These are phyloP conservation scores for Lumbricus terrestris DNA, from an alignment of 2,888 invertebrate species.

Conservation along the genomic window DNA sequence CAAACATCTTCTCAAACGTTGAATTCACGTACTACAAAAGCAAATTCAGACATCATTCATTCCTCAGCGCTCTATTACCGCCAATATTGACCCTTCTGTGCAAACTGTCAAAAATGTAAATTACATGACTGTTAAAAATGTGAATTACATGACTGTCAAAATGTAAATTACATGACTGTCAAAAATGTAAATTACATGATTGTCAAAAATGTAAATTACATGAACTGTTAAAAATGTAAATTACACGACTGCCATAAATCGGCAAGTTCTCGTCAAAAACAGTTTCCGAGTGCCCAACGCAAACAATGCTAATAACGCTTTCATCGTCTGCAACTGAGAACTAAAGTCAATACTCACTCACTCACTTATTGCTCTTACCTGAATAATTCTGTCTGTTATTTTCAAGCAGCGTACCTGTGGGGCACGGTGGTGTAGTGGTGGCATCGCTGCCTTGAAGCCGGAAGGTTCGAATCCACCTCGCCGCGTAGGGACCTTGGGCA, in stretches of 20 bases:
- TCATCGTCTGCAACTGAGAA: no score
- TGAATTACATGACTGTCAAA: background rate
- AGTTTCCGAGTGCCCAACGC: no score
- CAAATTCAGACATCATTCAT: background rate
- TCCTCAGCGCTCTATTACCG: background rate
- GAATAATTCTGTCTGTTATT: no score
- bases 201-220: background rate
- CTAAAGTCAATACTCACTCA: no score
- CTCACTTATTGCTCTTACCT: no score
- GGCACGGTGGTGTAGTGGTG: no score
- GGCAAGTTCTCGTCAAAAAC: no score
- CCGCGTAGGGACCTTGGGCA: no score
- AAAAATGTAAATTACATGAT: background rate
- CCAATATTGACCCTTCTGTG: background rate
- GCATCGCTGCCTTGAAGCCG: no score
- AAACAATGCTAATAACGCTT: no score
- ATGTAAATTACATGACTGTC: background rate
- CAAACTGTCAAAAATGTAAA: background rate
- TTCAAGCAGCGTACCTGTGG: no score
- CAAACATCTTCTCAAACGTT: slow-evolving; percentile 79
- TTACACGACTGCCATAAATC: background rate
- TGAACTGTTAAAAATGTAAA: background rate
- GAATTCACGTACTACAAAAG: slow-evolving; percentile 79
- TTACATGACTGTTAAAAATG: background rate
- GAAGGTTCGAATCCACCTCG: no score